Conservation (phyloP, 1,140 invertebrate species). For the Cryptotermes secundus region DNA sequence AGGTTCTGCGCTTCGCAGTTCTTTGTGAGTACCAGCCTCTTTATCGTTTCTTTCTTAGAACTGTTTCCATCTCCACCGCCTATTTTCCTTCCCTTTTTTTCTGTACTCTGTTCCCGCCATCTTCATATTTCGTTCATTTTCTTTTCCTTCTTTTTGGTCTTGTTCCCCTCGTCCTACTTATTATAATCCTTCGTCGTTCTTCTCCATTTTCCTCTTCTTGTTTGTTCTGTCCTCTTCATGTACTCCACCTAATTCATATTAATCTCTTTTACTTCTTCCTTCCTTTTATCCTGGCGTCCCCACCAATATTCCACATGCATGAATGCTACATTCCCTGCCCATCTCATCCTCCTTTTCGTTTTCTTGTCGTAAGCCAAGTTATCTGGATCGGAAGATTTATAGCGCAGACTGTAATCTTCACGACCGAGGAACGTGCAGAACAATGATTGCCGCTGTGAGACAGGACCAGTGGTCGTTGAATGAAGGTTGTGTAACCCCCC, state of each 20-base stretch:
- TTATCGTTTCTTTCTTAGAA: neutral
- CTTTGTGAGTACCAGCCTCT: conserved; percentile 70
- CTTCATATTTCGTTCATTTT: conserved; percentile 19
- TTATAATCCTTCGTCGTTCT: neutral
- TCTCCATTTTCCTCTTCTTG: neutral
- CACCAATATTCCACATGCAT: too few species aligned
- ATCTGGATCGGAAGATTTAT: neutral
- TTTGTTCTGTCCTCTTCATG: neutral
- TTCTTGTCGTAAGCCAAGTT: neutral
- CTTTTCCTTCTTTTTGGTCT: conserved; percentile 19
- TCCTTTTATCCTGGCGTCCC: neutral
- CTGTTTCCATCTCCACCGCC: conserved; percentile 30
- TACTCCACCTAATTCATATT: neutral
- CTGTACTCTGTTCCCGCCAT: neutral
- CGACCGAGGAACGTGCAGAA: neutral
- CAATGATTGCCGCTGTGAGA: neutral
- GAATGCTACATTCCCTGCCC: neutral
- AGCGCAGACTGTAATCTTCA: neutral
- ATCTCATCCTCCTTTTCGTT: neutral
- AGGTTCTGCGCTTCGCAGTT: conserved; percentile 83
- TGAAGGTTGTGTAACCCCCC: neutral
- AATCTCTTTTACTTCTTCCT: neutral
- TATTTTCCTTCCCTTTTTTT: neutral
- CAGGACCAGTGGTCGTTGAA: neutral
- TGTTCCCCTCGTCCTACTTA: neutral